phyloP scores from a whole-genome alignment of 2,113 vertebrate genomes.

The Dipodomys stephensi region DNA sequence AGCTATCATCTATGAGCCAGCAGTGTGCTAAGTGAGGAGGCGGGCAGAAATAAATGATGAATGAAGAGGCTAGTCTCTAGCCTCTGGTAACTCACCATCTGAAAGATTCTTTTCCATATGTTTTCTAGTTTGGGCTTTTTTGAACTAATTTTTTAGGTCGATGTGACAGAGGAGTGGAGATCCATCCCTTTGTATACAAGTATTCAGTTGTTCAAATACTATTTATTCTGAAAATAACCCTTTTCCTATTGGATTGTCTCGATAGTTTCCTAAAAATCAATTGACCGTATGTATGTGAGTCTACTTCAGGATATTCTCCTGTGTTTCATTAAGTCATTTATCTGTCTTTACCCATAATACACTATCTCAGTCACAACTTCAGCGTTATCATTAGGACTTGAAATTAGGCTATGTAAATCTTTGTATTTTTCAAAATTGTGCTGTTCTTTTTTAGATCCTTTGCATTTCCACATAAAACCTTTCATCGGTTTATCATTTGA shows the following conservation, averaged over 20 bases:
- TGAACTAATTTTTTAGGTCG: neutral
- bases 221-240: neutral
- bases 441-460: neutral
- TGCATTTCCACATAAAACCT: constrained; percentile 34
- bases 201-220: neutral
- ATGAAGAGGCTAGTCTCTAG: neutral
- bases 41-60: neutral
- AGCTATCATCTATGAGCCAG: neutral
- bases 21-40: neutral
- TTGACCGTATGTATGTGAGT: neutral
- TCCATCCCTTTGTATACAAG: neutral
- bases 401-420: neutral
- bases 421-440: constrained; percentile 27
- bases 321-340: neutral
- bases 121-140: neutral
- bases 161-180: neutral
- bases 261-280: neutral
- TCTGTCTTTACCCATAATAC: neutral
- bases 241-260: neutral
- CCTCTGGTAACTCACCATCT: neutral
- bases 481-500: constrained; percentile 26
- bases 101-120: constrained; percentile 5
- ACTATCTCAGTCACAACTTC: neutral
- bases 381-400: neutral
- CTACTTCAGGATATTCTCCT: neutral